Conservation (phyloP, 2,113 vertebrate genomes). For the Hippoglossus stenolepis region DNA sequence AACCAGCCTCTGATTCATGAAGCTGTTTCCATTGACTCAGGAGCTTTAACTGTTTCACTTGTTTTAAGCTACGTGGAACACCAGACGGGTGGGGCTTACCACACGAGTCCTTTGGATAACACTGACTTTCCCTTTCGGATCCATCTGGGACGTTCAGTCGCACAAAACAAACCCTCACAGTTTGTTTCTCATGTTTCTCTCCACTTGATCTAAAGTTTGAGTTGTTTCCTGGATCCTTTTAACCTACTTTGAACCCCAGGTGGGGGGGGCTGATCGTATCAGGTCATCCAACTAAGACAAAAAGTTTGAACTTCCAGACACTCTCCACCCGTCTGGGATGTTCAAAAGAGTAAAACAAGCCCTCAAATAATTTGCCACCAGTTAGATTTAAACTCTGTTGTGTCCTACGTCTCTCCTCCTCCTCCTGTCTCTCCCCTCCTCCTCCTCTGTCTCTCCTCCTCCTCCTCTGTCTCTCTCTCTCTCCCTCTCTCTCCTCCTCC, state of each 20-base stretch:
- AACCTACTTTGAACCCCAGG: conserved; percentile 19
- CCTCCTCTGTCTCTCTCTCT: too few species aligned
- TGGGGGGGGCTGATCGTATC: conserved; percentile 14
- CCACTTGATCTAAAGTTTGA: too few species aligned
- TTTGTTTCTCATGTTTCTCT: background rate
- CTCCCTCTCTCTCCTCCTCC: too few species aligned
- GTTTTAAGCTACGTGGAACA: background rate
- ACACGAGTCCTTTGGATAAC: background rate
- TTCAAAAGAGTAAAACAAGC: background rate
- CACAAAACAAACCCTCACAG: conserved; percentile 14
- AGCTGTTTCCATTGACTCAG: too few species aligned
- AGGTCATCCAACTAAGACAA: background rate
- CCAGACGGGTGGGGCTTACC: conserved; percentile 20
- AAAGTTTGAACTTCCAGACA: background rate
- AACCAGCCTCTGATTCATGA: background rate
- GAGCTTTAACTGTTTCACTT: background rate
- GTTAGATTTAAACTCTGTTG: background rate
- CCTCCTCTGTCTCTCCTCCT: too few species aligned
- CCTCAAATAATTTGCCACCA: background rate
- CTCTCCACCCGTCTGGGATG: conserved; percentile 22
- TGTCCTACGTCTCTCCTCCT: too few species aligned
- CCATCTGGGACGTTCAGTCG: background rate
- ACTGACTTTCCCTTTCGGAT: background rate
- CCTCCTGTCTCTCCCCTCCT: background rate
- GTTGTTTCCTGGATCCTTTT: too few species aligned